A percentile compares a stretch with the other conserved stretches of the same genome.
phyloP scores from a whole-genome alignment of 37 sponge, comb jelly and placozoan species.

The Halichondria panicea region DNA sequence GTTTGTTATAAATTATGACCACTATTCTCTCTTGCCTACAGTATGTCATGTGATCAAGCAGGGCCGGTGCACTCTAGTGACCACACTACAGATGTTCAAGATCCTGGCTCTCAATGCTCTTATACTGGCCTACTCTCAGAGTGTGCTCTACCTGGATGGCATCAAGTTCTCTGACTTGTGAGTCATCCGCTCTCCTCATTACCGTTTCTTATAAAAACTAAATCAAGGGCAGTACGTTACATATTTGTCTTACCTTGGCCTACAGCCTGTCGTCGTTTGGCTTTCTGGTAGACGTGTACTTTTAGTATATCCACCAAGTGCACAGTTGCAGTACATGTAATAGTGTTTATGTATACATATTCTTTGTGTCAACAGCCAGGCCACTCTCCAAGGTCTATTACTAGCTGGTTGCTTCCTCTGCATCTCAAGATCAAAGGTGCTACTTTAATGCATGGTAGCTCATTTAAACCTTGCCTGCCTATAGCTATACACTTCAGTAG shows the following conservation, averaged over 20 bases:
- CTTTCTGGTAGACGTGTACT: no score
- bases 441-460: not conserved
- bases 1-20: no score
- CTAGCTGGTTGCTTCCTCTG: conserved; percentile 95
- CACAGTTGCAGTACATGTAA: not conserved
- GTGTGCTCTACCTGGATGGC: conserved; percentile 95
- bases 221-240: no score
- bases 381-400: conserved; percentile 91
- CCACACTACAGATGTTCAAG: conserved; percentile 99
- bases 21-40: not conserved
- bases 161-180: conserved; percentile 97
- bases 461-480: not conserved
- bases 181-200: conserved; percentile 19
- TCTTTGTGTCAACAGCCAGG: conserved; percentile 64
- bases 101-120: conserved; percentile 98
- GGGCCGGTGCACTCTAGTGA: conserved; percentile 96
- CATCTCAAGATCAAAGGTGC: conserved; percentile 83
- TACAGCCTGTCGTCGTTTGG: no score
- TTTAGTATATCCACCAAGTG: no score
- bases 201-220: not conserved
- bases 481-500: not conserved
- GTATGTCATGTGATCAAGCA: conserved; percentile 90
- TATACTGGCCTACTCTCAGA: conserved; percentile 95
- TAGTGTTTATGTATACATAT: not conserved
- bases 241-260: no score